A percentile compares a stretch with the other conserved stretches of the same genome.
Conservation (phyloP, 2,797 vertebrate species). For the Onychomys torridus region DNA sequence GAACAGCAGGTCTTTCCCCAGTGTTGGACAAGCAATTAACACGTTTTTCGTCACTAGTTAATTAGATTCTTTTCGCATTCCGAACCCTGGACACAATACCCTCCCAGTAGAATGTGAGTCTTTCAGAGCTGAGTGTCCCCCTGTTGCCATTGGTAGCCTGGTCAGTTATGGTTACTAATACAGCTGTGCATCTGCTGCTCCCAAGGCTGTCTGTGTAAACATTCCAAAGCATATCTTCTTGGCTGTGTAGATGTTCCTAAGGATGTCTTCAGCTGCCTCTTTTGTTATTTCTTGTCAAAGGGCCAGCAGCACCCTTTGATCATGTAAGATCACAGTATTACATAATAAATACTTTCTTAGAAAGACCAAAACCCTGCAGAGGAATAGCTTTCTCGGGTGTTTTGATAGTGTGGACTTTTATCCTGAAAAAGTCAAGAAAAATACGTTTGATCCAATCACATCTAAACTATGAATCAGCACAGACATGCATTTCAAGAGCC, state of each 20-base stretch:
- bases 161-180: accelerated
- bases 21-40: constrained; percentile 30
- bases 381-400: neutral
- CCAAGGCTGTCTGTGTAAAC: neutral
- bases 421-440: constrained; percentile 22
- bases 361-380: constrained; percentile 13
- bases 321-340: constrained; percentile 38
- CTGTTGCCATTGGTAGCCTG: neutral
- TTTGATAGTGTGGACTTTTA: constrained; percentile 32
- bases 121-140: neutral
- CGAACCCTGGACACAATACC: constrained; percentile 11
- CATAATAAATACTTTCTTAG: constrained; percentile 35
- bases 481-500: neutral
- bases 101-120: neutral
- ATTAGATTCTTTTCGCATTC: constrained; percentile 40
- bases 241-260: neutral
- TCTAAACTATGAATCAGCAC: constrained; percentile 18
- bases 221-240: neutral
- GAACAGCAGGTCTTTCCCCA: neutral
- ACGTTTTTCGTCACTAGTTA: constrained; percentile 40
- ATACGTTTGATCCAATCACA: neutral
- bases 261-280: constrained; percentile 28
- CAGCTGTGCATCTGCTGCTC: neutral
- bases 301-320: constrained; percentile 61
- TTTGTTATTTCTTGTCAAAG: constrained; percentile 72